Evolutionary conservation across 2,888 invertebrate species (phyloP), one percentile per base, ranked within the genome.

Genomic region (Dusona sp.): DNA sequence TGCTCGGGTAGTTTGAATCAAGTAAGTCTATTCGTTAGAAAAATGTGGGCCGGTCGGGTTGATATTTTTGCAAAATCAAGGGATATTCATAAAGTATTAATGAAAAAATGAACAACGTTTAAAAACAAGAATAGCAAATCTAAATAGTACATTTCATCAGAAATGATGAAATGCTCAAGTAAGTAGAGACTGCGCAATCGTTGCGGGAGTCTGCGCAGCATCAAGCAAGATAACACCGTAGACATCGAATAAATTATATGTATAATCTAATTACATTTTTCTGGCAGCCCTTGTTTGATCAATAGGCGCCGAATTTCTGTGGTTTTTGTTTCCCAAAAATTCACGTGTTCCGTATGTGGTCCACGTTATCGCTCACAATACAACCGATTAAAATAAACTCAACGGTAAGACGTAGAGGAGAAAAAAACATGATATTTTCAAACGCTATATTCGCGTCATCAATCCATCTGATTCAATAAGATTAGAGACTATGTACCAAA

Each of bases 391-490:
- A 33, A 22, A 45, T n/a, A 45, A 64, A 65, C n/a, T 19, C 33
- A 65, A n/a, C 25, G 19, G 42, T 42, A n/a, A 54, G 67, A 54
- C 54, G 38, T 13, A n/a, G 48, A 11, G 3, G 61, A 11, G 48
- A 38, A 65, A 54, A 54, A 16, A 51, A 36, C 42, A 29, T 22
- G 68, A 36, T 33, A 61, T 48, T 54, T 64, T 84, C 48, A 48
- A 42, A 81, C 61, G 65, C n/a, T 45, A 51, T 25, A 54, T 57
- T 67, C 72, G 73, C 83, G 75, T 78, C 86, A 72, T 68, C 45
- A 67, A 54, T 79, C 78, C 83, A 83, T 81, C 80, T 78, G 83
- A 73, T 86, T 81, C 86, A 84, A 86, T 78, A 83, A 83, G 83
- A 83, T 83, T 80, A 84, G 51, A 78, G 75, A 65, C 42, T 77